Evolutionary conservation across 2,797 vertebrate species (phyloP), one percentile per base, ranked within the genome.

Genomic region (Lophotriccus pileatus): DNA sequence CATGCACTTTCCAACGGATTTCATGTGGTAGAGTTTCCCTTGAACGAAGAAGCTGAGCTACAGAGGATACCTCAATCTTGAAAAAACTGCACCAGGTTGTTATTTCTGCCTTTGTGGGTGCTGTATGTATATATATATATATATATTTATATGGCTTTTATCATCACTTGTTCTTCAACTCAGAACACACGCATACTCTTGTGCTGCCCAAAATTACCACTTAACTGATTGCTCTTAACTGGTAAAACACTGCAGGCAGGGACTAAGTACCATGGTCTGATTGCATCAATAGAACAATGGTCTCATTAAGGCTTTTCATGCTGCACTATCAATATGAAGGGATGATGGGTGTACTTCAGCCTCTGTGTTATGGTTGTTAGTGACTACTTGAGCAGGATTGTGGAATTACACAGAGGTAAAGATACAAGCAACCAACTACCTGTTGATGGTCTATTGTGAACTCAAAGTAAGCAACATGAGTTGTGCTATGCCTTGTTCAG

Each of bases 181-280:
- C 49, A 58, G 34, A 79, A 28, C 63, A 69, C 44, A 87, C 84
- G 75, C 52, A 50, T 4, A 34, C 55, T 81, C 73, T 68, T 19
- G n/a, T 62, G 17, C 74, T 79, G 37, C 50, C 46, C 34, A 41
- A 37, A 37, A 84, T 60, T 49, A 49, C 47, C 78, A 49, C 32
- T 67, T 17, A 24, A 52, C 21, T 53, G 67, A 70, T 64, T 39
- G 56, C 49, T 84, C 67, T 36, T 28, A 74, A 46, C 50, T 39
- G 41, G 52, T 56, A 4, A 37, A 75, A 10, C 12, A 14, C 37
- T 36, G 47, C 76, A 73, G 66, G 58, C 73, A 66, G 63, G 3
- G n/a, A 34, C 9, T 4, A 9, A 0, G 0, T 36, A 60, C 66
- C 24, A 2, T 1, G 22, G 11, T 28, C 74, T 85, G 79, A 80